Evolutionary conservation across 1,140 invertebrate genomes (phyloP), one percentile per base, ranked within the genome.

Genomic region (Tachypleus tridentatus): DNA sequence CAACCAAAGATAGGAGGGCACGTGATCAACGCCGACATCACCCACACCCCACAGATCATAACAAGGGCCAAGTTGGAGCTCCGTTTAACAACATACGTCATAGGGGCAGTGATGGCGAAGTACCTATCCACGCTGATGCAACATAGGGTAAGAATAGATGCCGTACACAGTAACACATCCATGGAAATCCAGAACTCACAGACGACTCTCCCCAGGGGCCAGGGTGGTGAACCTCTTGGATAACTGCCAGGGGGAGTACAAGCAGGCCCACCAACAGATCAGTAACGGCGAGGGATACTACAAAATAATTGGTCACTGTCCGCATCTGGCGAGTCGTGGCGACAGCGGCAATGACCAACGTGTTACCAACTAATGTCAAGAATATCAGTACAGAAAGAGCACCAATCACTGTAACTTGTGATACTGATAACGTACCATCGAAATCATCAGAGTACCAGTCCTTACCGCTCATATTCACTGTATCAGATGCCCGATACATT

Each of bases 131-230:
- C 79, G 63, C 90, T 93, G 71, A 98, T 97, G 65, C 97, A 83
- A 77, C 94, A 97, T 71, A 98, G 81, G 78, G 96, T 97, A 85
- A 96, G 92, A 69, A 97, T 97, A 65, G 91, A 95, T 7, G 93
- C 91, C 0, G 94, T 98, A 76, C 91, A 94, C 70, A 97, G 80
- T 47, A 97, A 79, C 58, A 98, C 94, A 78, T 98, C 95, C 83
- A 96, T 88, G 49, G 94, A 94, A 69, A 98, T 91, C 96, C 96
- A 99, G 56, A 93, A 93, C 79, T 97, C 92, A 80, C 96, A 99
- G 80, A 97, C 96, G 72, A 89, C 84, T 63, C 86, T 84, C 48
- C 94, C 95, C 75, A 99, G 98, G 69, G 93, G 85, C 97, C 96
- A 99, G 0, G 60, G 5, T 62, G 60, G 3, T 62, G 62, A n/a